Base-by-base conservation (phyloP, 2,888 invertebrate species). In the Heliconius charithonia region DNA sequence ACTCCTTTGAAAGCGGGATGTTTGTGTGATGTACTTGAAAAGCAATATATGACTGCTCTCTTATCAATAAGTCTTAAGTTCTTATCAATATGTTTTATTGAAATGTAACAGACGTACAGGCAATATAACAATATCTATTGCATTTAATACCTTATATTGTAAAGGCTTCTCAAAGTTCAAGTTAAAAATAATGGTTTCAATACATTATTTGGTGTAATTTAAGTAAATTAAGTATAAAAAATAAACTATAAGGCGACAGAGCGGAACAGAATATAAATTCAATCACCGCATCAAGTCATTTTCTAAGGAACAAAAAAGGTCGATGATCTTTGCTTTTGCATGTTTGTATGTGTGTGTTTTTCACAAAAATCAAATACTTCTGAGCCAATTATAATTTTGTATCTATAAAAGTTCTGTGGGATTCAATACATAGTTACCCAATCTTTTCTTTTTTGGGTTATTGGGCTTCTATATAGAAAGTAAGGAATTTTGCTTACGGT, bases 1-100 rank as follows among this genome's bases (percentile, higher is more conserved):
- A 84, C 83, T 81, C 81, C 84, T 89, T 81, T 91, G 92, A 91
- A 88, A 90, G 92, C 85, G 89, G 87, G 91, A 92, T 87, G 92
- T 88, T 83, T 90, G 92, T 87, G 85, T 91, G 92, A 88, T 86
- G 87, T 77, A 83, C 82, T 82, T 62, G 83, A 86, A 86, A 83
- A 86, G 89, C 89, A 89, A 86, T 86, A 72, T 89, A 88, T 89
- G 83, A 87, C 88, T 89, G 89, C 87, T 87, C 83, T 81, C 83
- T 84, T 89, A 89, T 90, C 86, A 90, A 88, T 90, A 91, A 91
- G 85, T 82, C 59, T n/a, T 56, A 29, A 13, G 6, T 51, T 56
- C 13, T 71, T 56, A 56, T 56, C 59, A 59, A 59, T 32, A 56
- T 6, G 56, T 4, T 56, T 22, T 22, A 29, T 32, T 72, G n/a